Percentiles rank a stretch among this genome's conserved stretches.
Conservation (phyloP, 2,797 vertebrate species). For the Anabas testudineus region DNA sequence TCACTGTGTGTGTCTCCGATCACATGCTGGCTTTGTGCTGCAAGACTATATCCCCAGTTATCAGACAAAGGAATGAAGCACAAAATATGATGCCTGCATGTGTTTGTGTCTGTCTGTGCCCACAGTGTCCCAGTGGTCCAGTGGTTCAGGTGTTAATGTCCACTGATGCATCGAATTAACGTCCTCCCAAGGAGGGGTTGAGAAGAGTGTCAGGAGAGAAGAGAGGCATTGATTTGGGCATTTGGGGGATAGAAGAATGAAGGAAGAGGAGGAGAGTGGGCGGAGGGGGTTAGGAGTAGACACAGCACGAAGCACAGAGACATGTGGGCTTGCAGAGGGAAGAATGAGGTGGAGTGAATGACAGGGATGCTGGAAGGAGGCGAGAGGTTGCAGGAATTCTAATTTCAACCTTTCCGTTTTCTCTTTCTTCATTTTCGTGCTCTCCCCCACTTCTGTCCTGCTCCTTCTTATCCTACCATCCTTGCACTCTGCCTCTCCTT, state of each 20-base stretch:
- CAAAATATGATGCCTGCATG: constrained; percentile 9
- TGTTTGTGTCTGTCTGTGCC: constrained; percentile 18
- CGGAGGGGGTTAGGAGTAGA: constrained; percentile 13
- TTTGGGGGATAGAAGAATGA: constrained; percentile 26
- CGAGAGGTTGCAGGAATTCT: constrained; percentile 60
- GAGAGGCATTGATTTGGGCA: constrained; percentile 52
- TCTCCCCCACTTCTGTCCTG: background rate
- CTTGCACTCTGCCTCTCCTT: background rate
- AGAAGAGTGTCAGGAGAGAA: background rate
- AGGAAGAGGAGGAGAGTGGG: constrained; percentile 2
- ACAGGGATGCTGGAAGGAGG: constrained; percentile 48
- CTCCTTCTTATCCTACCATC: background rate
- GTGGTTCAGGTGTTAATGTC: constrained; percentile 79
- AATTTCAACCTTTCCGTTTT: constrained; percentile 39
- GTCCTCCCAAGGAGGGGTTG: constrained; percentile 41
- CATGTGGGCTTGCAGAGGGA: constrained; percentile 18
- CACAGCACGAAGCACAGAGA: constrained; percentile 35
- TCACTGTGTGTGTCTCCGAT: constrained; percentile 19
- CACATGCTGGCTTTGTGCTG: constrained; percentile 12
- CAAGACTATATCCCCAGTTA: constrained; percentile 22
- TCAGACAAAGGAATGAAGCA: constrained; percentile 64
- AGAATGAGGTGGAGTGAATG: constrained; percentile 49
- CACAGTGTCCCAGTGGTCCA: constrained; percentile 37
- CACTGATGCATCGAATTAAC: constrained; percentile 75
- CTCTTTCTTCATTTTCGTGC: background rate